phyloP scores from a whole-genome alignment of 2,888 invertebrate genomes.

The Dolichomitus sp. region DNA sequence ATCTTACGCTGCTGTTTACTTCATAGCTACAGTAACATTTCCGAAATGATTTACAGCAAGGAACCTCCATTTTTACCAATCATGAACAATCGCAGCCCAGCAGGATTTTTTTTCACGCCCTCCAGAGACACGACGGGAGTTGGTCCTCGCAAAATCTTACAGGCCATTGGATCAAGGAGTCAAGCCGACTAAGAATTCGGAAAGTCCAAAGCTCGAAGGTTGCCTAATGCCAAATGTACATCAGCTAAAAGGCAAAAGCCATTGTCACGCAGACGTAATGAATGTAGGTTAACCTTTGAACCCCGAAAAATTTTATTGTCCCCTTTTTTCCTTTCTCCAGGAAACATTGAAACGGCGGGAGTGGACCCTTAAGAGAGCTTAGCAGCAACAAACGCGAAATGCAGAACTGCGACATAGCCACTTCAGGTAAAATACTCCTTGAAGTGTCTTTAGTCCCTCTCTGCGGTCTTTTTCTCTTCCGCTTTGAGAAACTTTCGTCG shows the following conservation, averaged over 20 bases:
- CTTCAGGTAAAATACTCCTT: slow-evolving; percentile 14
- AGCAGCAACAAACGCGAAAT: background rate
- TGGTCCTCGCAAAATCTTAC: slow-evolving; percentile 22
- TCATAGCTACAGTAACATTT: background rate
- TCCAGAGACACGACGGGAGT: background rate
- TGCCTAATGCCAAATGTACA: slow-evolving; percentile 5
- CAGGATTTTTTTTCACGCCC: background rate
- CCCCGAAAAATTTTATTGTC: slow-evolving; percentile 29
- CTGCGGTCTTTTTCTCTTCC: slow-evolving; percentile 30
- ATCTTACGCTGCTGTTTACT: background rate
- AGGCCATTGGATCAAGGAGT: slow-evolving; percentile 30
- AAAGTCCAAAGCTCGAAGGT: background rate
- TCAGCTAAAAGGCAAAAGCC: background rate
- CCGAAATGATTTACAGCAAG: background rate
- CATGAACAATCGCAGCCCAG: background rate
- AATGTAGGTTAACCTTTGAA: slow-evolving; percentile 63
- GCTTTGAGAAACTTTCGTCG: slow-evolving; percentile 14
- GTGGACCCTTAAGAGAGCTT: slow-evolving; percentile 38
- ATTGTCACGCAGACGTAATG: slow-evolving; percentile 46
- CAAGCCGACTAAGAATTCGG: slow-evolving; percentile 26
- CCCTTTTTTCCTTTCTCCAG: background rate
- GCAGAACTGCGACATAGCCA: slow-evolving; percentile 1
- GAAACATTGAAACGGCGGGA: slow-evolving; percentile 20
- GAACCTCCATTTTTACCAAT: background rate
- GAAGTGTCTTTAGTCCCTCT: background rate